A percentile compares a stretch with the other conserved stretches of the same genome.
phyloP scores from a whole-genome alignment of 2,888 invertebrate genomes.

The Steromphala cineraria region DNA sequence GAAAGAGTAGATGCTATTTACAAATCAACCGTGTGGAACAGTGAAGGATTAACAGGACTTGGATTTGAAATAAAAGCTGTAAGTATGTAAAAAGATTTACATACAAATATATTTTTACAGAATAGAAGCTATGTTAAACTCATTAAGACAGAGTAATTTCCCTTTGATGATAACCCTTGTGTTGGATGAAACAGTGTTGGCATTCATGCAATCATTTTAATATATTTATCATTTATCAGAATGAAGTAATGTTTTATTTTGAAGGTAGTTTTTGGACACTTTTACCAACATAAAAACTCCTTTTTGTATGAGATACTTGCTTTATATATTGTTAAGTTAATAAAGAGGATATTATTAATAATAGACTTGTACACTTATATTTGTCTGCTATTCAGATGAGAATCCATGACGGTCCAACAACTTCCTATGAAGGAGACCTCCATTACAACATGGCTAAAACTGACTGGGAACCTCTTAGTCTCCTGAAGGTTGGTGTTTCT shows the following conservation, averaged over 20 bases:
- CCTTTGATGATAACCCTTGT: too few species aligned
- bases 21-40: slow-evolving; percentile 87
- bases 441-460: slow-evolving; percentile 49
- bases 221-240: too few species aligned
- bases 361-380: neutral
- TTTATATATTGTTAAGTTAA: too few species aligned
- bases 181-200: too few species aligned
- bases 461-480: slow-evolving; percentile 90
- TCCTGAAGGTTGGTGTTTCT: slow-evolving; percentile 84
- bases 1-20: slow-evolving; percentile 97
- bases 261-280: too few species aligned
- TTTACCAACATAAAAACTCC: too few species aligned
- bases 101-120: neutral
- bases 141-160: too few species aligned
- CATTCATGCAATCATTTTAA: too few species aligned
- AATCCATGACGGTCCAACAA: slow-evolving; percentile 33
- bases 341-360: too few species aligned
- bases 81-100: slow-evolving; percentile 3
- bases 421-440: neutral
- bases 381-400: slow-evolving; percentile 31
- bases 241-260: too few species aligned
- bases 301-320: too few species aligned
- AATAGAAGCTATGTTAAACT: neutral
- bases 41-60: slow-evolving; percentile 49
- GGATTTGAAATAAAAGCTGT: slow-evolving; percentile 69